phyloP scores from a whole-genome alignment of 2,113 vertebrate genomes.

The Pedetes capensis region DNA sequence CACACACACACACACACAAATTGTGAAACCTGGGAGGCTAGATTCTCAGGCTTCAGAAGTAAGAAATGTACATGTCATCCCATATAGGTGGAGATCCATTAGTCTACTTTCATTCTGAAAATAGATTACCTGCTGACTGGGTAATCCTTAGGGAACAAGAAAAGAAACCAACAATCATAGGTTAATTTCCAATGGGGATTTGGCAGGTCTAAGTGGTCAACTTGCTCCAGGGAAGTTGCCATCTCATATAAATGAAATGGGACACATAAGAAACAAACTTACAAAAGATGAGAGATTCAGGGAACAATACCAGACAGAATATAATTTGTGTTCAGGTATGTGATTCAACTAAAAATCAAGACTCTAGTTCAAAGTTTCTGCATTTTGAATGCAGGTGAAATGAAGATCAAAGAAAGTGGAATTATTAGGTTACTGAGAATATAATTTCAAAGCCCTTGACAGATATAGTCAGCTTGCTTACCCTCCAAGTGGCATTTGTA shows the following conservation, averaged over 20 bases:
- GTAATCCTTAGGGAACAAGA: not conserved
- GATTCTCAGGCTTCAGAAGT: not conserved
- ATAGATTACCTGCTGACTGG: not conserved
- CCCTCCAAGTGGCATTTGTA: no score
- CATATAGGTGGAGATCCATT: not conserved
- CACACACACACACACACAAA: no score
- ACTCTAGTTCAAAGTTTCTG: not conserved
- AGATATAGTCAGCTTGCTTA: not conserved
- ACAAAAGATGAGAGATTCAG: no score
- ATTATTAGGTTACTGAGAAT: not conserved
- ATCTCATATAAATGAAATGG: not conserved
- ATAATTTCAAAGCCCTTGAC: not conserved
- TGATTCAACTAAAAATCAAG: not conserved
- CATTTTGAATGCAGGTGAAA: no score
- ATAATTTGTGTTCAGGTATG: not conserved
- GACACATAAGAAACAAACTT: not conserved
- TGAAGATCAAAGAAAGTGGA: not conserved
- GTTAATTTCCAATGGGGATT: not conserved
- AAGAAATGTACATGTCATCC: not conserved
- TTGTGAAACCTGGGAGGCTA: not conserved
- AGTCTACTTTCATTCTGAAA: not conserved
- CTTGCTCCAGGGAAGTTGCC: not conserved
- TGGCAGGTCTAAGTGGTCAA: not conserved
- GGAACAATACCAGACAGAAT: not conserved
- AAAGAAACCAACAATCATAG: not conserved